A percentile compares a stretch with the other conserved stretches of the same genome.
Conservation (phyloP, 2,113 vertebrate genomes). For the Ramphastos sulfuratus region DNA sequence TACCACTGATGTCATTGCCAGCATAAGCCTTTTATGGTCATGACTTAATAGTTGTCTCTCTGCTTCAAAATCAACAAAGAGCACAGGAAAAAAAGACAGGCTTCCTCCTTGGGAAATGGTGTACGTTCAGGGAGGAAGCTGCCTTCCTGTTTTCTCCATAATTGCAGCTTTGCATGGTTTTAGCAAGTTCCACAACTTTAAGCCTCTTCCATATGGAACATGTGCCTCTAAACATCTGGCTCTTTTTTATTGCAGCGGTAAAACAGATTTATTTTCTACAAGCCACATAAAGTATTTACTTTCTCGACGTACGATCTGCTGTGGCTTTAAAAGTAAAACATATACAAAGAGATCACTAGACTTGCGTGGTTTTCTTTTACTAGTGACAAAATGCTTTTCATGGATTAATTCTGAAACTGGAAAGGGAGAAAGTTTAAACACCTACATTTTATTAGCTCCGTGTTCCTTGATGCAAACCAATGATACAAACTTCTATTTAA, state of each 20-base stretch:
- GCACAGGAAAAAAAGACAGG: constrained; percentile 68
- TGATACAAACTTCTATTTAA: constrained; percentile 1
- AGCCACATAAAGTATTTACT: constrained; percentile 54
- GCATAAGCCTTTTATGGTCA: constrained; percentile 77
- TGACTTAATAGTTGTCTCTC: constrained; percentile 73
- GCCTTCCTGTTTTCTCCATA: constrained; percentile 93
- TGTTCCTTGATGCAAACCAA: constrained; percentile 40
- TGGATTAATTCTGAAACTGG: constrained; percentile 18
- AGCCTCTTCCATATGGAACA: constrained; percentile 78
- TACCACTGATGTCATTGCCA: constrained; percentile 49
- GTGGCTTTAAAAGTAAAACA: constrained; percentile 36
- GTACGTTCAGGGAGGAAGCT: constrained; percentile 85
- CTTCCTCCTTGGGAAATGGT: constrained; percentile 90
- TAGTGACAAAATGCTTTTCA: constrained; percentile 13
- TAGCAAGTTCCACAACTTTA: constrained; percentile 64
- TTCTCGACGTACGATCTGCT: constrained; percentile 24
- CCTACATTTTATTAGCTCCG: constrained; percentile 42
- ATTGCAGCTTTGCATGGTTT: constrained; percentile 80
- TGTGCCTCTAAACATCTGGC: constrained; percentile 83
- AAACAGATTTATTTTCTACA: constrained; percentile 68
- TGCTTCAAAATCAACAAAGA: constrained; percentile 82
- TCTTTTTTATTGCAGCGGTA: constrained; percentile 65
- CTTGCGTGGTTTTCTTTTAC: not conserved
- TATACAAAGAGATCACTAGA: not conserved
- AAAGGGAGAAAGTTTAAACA: constrained; percentile 27